phyloP scores from a whole-genome alignment of 2,797 vertebrate species.

The Glyptemys insculpta region DNA sequence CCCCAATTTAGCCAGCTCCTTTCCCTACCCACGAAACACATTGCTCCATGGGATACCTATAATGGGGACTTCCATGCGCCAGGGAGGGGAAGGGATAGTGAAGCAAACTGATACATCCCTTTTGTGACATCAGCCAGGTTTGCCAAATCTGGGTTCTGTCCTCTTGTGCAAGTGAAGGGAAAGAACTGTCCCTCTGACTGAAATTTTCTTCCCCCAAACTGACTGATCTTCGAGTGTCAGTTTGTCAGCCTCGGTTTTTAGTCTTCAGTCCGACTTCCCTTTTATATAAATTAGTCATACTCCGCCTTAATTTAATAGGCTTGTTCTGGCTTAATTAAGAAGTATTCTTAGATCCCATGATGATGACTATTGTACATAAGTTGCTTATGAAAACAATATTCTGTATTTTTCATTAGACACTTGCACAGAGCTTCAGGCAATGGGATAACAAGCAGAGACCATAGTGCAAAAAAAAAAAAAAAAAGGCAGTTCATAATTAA shows the following conservation, averaged over 20 bases:
- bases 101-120: background rate
- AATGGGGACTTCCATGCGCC: background rate
- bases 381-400: slow-evolving; percentile 4
- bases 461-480: slow-evolving; percentile 30
- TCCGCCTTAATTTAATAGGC: slow-evolving; percentile 37
- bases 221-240: background rate
- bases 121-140: background rate
- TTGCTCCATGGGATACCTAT: background rate
- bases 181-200: background rate
- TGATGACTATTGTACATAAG: slow-evolving; percentile 39
- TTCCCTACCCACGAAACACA: background rate
- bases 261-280: background rate
- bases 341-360: slow-evolving; percentile 40
- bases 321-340: slow-evolving; percentile 53
- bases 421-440: slow-evolving; percentile 3
- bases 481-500: slow-evolving; percentile 37
- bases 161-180: background rate
- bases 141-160: background rate
- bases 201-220: background rate
- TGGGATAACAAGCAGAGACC: background rate
- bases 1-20: background rate
- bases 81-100: background rate
- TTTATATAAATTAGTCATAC: background rate
- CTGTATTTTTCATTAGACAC: slow-evolving; percentile 6
- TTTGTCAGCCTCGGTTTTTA: background rate